These are phyloP conservation scores for Drosophila pseudotakahashii DNA, from an alignment of 2,888 invertebrate species.

Conservation along the genomic window DNA sequence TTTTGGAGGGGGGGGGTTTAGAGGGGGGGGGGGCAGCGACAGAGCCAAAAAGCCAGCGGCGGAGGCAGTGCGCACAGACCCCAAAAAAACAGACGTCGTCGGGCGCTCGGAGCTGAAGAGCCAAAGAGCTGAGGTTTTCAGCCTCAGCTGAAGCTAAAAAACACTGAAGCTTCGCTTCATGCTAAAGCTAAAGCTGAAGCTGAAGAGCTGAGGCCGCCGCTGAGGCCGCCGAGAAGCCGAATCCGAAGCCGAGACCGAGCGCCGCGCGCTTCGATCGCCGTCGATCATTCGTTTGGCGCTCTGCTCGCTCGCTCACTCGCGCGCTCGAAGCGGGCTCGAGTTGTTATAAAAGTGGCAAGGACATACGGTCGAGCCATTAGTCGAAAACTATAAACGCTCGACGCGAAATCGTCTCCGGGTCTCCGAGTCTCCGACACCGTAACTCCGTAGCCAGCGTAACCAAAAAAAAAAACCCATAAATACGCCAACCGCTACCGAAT, in stretches of 20 bases:
- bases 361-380: slow-evolving; percentile 84
- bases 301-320: slow-evolving; percentile 61
- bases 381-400: slow-evolving; percentile 84
- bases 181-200: slow-evolving; percentile 2
- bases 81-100: slow-evolving; percentile 1
- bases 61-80: too few relatives aligned
- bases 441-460: neutral
- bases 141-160: too few relatives aligned
- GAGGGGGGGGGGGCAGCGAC: too few relatives aligned
- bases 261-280: slow-evolving; percentile 28
- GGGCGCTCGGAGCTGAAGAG: slow-evolving; percentile 7
- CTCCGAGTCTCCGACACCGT: slow-evolving; percentile 49
- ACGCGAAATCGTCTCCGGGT: slow-evolving; percentile 82
- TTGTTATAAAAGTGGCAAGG: slow-evolving; percentile 85
- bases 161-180: neutral
- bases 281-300: slow-evolving; percentile 69
- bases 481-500: slow-evolving; percentile 1
- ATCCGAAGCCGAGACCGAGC: slow-evolving; percentile 25
- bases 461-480: neutral
- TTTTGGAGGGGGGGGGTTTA: neutral
- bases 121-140: neutral
- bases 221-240: slow-evolving; percentile 8
- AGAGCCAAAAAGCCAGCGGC: neutral
- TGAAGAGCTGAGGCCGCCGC: slow-evolving; percentile 5
- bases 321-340: slow-evolving; percentile 73